phyloP scores from a whole-genome alignment of 2,113 vertebrate species.

The Thomomys bottae region DNA sequence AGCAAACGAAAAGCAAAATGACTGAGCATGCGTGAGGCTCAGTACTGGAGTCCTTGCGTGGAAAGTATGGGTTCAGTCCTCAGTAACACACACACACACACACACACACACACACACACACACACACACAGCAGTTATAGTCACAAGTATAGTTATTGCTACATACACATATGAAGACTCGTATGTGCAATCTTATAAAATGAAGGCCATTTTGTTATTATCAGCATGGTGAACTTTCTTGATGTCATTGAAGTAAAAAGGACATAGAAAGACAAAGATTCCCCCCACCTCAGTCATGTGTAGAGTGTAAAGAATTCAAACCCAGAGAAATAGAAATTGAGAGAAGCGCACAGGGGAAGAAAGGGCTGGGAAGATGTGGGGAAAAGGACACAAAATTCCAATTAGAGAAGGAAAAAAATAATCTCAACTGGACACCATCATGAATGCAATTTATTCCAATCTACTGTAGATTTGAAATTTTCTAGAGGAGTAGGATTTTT shows the following conservation, averaged over 20 bases:
- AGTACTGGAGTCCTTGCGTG: no score
- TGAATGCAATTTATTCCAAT: neutral
- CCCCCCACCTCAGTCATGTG: neutral
- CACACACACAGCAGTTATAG: no score
- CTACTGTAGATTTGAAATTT: neutral
- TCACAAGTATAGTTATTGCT: no score
- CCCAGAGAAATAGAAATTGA: neutral
- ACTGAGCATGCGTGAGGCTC: neutral
- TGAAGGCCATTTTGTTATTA: neutral
- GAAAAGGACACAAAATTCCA: neutral
- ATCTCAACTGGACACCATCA: no score
- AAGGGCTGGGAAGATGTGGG: neutral
- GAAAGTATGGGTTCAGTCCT: no score
- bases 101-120: no score
- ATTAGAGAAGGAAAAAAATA: neutral
- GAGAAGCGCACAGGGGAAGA: neutral
- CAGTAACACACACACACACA: no score
- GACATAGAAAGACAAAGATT: neutral
- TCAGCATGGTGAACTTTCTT: neutral
- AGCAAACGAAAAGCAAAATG: neutral
- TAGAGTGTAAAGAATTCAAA: neutral
- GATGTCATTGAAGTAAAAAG: neutral
- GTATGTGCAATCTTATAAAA: neutral
- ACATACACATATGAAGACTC: neutral
- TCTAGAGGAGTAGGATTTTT: neutral